Evolutionary conservation across 2,888 invertebrate species (phyloP).

Genomic region (Entomobrya multifasciata): DNA sequence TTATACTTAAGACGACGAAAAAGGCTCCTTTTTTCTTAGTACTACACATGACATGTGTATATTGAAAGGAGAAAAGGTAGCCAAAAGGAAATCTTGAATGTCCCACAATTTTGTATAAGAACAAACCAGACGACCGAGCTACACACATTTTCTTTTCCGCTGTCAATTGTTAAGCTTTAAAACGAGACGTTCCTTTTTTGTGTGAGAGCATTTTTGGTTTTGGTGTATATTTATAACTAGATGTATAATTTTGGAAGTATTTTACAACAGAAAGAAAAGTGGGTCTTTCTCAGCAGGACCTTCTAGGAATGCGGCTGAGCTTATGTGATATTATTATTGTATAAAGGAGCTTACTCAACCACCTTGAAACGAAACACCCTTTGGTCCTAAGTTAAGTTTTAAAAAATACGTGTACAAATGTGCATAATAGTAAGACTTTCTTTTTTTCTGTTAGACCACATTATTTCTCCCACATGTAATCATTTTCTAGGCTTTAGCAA

Average conservation of each 20-base stretch:
- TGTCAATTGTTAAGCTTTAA: conserved; percentile 16
- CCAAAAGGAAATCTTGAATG: conserved; percentile 57
- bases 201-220: background rate
- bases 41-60: background rate
- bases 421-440: background rate
- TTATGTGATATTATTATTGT: conserved; percentile 37
- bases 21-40: background rate
- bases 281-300: conserved; percentile 22
- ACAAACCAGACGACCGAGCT: background rate
- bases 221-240: background rate
- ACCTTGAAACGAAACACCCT: background rate
- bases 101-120: conserved; percentile 49
- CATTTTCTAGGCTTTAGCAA: background rate
- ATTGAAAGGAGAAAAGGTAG: conserved; percentile 41
- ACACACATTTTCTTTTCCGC: conserved; percentile 10
- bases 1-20: background rate
- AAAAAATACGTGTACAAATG: too few relatives aligned
- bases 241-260: background rate
- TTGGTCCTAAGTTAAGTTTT: background rate
- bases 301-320: conserved; percentile 20
- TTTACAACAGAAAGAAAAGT: background rate
- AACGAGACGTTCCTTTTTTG: conserved; percentile 6
- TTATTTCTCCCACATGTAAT: background rate
- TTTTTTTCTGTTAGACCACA: background rate
- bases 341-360: background rate